phyloP scores from a whole-genome alignment of 2,113 vertebrate species.

The Microcebus jonahi region DNA sequence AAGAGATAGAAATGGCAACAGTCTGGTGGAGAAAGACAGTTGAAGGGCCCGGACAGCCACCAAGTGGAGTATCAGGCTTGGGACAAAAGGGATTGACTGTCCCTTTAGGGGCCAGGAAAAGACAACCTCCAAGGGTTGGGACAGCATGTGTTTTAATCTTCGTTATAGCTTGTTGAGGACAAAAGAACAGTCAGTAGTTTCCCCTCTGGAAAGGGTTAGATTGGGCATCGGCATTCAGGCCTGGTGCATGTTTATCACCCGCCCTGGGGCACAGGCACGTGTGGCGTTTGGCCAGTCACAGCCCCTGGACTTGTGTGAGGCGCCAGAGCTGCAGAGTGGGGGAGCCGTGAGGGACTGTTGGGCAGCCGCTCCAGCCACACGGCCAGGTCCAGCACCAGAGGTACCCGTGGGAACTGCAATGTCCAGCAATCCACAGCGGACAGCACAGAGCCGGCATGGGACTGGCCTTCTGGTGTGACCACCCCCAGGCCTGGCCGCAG shows the following conservation, averaged over 20 bases:
- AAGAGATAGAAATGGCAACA: not conserved
- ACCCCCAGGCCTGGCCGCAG: not conserved
- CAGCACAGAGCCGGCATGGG: accelerated
- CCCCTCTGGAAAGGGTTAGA: not conserved
- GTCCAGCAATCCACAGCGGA: not conserved
- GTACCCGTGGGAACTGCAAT: not conserved
- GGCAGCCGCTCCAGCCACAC: not conserved
- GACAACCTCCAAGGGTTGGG: not conserved
- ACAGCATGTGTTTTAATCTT: not conserved
- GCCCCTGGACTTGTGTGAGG: not conserved
- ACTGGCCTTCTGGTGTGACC: not conserved
- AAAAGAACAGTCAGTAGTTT: not conserved
- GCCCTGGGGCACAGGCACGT: not conserved
- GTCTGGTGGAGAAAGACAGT: not conserved
- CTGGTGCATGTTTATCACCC: not conserved
- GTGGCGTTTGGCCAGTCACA: not conserved
- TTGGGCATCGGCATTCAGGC: not conserved
- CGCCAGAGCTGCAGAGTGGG: too few species aligned
- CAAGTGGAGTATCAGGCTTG: not conserved
- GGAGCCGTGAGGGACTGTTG: not conserved
- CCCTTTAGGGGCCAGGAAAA: not conserved
- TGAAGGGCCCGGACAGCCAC: not conserved
- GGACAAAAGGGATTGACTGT: not conserved
- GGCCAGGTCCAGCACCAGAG: not conserved
- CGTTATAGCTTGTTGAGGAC: not conserved